Evolutionary conservation across 2,888 invertebrate species (phyloP), one percentile per base, ranked within the genome.

Genomic region (Yponomeuta cagnagella): DNA sequence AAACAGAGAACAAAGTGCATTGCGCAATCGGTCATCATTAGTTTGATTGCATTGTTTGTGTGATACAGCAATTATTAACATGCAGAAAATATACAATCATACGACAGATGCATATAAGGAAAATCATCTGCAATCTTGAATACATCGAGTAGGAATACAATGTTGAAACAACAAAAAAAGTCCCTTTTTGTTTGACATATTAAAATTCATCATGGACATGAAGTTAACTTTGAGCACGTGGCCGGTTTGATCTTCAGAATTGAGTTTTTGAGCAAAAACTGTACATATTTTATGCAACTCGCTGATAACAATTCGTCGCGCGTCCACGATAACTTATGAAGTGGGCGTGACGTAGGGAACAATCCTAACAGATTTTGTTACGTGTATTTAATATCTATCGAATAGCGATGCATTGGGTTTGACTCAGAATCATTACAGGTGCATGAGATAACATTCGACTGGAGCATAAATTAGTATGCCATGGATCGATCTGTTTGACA

Each of bases 401-500:
- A 23, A 23, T 23, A 23, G 23, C 23, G 23, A 23, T 23, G 52
- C 12, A 52, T 10, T 10, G 52, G 52, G 52, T 3, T 12, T 58
- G 15, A 58, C 83, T 84, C 87, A 87, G 87, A 84, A 81, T 82
- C 83, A 85, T 87, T 85, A 84, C 82, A 43, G 33, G 69, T 33
- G n/a, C 23, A 12, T 63, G 37, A 63, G 69, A 69, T 37, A 63
- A 63, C 37, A 23, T 63, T n/a, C 63, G 5, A 31, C 37, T 31
- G n/a, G 69, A 80, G 82, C 88, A 89, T 88, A 87, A 86, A 89
- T 89, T 89, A 86, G 84, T 81, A 82, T 82, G 80, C 80, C 79
- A 77, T 79, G 75, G 74, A 75, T 76, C 68, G 52, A 12, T 52
- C 37, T 63, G 66, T 33, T 31, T 37, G n/a, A 52, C 52, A 69